These are phyloP conservation scores for Eudasyphora cyanicolor DNA, from an alignment of 2,888 invertebrate genomes.

Conservation along the genomic window DNA sequence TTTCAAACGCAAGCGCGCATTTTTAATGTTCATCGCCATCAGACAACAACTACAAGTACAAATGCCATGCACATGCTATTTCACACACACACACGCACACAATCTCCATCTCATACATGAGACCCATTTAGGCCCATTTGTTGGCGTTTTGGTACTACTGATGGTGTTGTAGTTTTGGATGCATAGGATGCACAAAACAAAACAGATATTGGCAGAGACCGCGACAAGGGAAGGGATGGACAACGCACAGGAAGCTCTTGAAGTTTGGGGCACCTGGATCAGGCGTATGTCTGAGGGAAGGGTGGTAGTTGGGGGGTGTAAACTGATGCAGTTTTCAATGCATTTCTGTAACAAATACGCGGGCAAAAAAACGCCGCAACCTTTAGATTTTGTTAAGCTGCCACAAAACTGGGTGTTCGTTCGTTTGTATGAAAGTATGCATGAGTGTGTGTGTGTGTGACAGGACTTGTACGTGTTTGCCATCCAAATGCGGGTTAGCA, in stretches of 20 bases:
- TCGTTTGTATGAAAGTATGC: slow-evolving; percentile 18
- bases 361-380: neutral
- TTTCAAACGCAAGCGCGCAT: slow-evolving; percentile 79
- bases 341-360: slow-evolving; percentile 55
- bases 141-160: too few species aligned
- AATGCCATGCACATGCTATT: slow-evolving; percentile 4
- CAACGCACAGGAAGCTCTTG: neutral
- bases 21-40: slow-evolving; percentile 72
- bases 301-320: neutral
- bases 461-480: slow-evolving; percentile 54
- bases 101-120: slow-evolving; percentile 22
- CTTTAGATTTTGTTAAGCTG: slow-evolving; percentile 33
- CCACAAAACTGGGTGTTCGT: slow-evolving; percentile 41
- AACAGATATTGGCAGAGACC: neutral
- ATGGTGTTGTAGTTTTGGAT: slow-evolving; percentile 40
- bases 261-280: neutral
- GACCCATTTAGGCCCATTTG: neutral
- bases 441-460: slow-evolving; percentile 24
- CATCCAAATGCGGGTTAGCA: slow-evolving; percentile 71
- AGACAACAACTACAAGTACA: slow-evolving; percentile 61
- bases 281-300: too few species aligned
- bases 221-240: neutral
- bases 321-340: slow-evolving; percentile 49
- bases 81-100: slow-evolving; percentile 38
- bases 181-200: slow-evolving; percentile 62